Conservation (phyloP, 2,113 vertebrate species). For the Leptocoma aspasia region DNA sequence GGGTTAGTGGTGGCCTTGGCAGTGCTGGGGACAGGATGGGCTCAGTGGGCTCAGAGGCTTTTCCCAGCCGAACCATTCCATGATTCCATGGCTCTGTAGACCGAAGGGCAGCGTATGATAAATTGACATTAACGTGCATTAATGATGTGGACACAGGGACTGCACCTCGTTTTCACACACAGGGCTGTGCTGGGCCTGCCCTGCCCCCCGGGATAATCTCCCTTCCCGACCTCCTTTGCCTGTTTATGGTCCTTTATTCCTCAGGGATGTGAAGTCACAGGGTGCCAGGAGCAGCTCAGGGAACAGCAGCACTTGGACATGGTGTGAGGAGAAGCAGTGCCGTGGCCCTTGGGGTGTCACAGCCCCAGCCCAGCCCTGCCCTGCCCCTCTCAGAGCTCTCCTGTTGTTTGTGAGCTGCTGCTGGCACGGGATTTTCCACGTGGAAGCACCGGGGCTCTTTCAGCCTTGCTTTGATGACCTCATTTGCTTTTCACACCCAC, state of each 20-base stretch:
- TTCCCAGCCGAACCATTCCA: background rate
- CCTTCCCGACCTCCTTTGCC: background rate
- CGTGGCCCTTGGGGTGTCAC: rapidly evolving
- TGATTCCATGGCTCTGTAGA: rapidly evolving
- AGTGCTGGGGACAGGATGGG: background rate
- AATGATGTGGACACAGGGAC: rapidly evolving
- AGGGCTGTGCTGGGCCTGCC: background rate
- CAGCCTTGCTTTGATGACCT: background rate
- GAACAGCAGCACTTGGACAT: background rate
- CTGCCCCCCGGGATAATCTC: rapidly evolving
- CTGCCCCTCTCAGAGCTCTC: background rate
- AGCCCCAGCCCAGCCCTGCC: background rate
- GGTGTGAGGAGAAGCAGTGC: background rate
- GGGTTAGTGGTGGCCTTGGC: background rate
- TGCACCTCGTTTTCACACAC: background rate
- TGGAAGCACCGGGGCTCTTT: background rate
- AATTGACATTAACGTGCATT: rapidly evolving
- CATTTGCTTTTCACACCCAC: background rate
- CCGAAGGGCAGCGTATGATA: rapidly evolving
- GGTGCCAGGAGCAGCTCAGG: background rate
- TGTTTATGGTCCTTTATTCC: rapidly evolving
- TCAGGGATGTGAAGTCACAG: background rate
- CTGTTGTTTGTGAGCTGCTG: background rate
- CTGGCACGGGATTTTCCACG: background rate
- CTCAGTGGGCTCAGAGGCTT: background rate